Evolutionary conservation across 37 sponge, comb jelly and placozoan species (phyloP), one percentile per base, ranked within the genome.

Genomic region (Cladorhizidae sp.): DNA sequence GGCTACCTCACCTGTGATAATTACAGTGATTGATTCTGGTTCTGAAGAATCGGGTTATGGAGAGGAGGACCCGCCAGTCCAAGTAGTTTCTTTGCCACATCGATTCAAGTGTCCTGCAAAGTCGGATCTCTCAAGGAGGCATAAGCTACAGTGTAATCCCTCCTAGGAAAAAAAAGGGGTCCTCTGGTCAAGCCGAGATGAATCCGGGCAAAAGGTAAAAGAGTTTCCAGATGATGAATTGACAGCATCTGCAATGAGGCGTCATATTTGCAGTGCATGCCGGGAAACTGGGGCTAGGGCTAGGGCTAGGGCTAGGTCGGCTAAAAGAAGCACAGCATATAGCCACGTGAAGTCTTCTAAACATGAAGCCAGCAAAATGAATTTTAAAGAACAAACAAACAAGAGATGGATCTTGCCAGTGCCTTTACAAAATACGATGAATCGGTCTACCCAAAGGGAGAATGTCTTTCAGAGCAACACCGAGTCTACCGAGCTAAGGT

Each of bases 401-500:
- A 37, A 21, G 80, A 79, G 51, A 40, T 21, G 38, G 74, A 77
- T 35, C 79, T 86, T 41, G 81, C 81, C 25, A 31, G 50, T 35
- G 41, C 76, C 31, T 50, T 86, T 26, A 56, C 23, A 41, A 57
- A 74, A 57, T 42, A 86, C 70, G 76, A 86, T 62, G 45, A 79
- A 36, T 63, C 65, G 45, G 49, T 50, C 3, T 80, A 86, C n/a
- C 85, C 31, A 67, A 62, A n/a, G n/a, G n/a, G n/a, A n/a, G n/a
- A n/a, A n/a, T n/a, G n/a, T n/a, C n/a, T n/a, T n/a, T n/a, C n/a
- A 45, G 51, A 80, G 35, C 87, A 86, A 73, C 80, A n/a, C n/a
- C n/a, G 76, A 38, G 81, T 86, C 17, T 86, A 74, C 43, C 75
- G 76, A n/a, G 87, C 80, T 3, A 79, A 80, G 57, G 87, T 84